A percentile compares a stretch with the other conserved stretches of the same genome.
Conservation (phyloP, 2,888 invertebrate genomes). For the Eulithis prunata region DNA sequence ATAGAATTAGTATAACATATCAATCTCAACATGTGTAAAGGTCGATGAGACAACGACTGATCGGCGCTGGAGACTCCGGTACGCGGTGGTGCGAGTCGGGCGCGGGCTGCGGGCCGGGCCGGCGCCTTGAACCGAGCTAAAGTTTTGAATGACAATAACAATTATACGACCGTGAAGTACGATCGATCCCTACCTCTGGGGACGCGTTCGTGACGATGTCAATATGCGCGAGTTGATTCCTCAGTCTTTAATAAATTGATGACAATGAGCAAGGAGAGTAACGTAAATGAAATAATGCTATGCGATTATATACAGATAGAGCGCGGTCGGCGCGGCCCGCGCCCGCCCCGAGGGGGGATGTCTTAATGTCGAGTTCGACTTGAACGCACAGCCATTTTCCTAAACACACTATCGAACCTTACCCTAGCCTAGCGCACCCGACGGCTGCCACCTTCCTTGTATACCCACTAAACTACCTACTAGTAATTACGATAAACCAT, state of each 20-base stretch:
- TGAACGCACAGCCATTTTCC: conserved; percentile 80
- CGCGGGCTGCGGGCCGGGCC: conserved; percentile 30
- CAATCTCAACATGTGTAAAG: conserved; percentile 84
- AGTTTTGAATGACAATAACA: conserved; percentile 48
- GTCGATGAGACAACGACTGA: conserved; percentile 75
- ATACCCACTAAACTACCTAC: conserved; percentile 73
- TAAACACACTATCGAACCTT: conserved; percentile 74
- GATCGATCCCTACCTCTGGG: conserved; percentile 68
- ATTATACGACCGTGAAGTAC: conserved; percentile 64
- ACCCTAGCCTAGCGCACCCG: conserved; percentile 71
- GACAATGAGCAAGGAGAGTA: conserved; percentile 82
- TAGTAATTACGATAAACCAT: conserved; percentile 77
- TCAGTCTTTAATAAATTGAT: conserved; percentile 84
- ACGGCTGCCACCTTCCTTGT: conserved; percentile 69
- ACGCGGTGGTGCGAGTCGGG: conserved; percentile 35
- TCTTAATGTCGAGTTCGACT: conserved; percentile 73
- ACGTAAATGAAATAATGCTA: conserved; percentile 81
- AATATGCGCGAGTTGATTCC: conserved; percentile 82
- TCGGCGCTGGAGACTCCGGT: conserved; percentile 46
- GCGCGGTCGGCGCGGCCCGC: conserved; percentile 59
- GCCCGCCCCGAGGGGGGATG: conserved; percentile 55
- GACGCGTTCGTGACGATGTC: conserved; percentile 81
- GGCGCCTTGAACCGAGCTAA: conserved; percentile 50
- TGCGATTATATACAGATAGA: conserved; percentile 80
- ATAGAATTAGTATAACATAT: conserved; percentile 84